Evolutionary conservation across 2,797 vertebrate genomes (phyloP).

Genomic region (Microctenopoma lineatum): DNA sequence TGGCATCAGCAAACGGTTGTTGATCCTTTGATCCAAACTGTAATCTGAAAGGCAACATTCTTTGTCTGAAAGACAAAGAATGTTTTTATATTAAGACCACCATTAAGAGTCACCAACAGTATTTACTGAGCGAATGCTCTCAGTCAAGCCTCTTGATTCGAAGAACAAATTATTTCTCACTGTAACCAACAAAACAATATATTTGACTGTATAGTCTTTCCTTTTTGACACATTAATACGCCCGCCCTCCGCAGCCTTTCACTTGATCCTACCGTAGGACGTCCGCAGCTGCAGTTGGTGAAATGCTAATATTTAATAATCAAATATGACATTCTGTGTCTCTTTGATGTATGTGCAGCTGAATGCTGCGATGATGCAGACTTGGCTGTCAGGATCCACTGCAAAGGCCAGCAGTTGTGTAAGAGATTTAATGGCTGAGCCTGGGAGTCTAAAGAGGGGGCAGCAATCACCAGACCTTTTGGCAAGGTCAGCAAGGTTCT

Average conservation of each 20-base stretch:
- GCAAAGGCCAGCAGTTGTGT: constrained; percentile 65
- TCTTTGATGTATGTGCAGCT: constrained; percentile 31
- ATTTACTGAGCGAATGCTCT: constrained; percentile 24
- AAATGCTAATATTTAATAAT: constrained; percentile 48
- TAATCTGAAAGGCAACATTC: too few species aligned
- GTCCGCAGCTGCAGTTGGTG: constrained; percentile 14
- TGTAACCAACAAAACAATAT: constrained; percentile 17
- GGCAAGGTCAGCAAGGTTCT: constrained; percentile 49
- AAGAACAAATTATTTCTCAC: constrained; percentile 10
- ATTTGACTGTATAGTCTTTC: neutral
- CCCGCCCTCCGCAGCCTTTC: constrained; percentile 1
- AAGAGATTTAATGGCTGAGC: constrained; percentile 60
- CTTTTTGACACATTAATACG: neutral
- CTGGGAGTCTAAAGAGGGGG: constrained; percentile 45
- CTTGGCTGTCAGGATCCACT: constrained; percentile 50
- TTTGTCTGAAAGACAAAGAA: constrained; percentile 63
- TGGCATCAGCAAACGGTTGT: constrained; percentile 53
- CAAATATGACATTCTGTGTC: constrained; percentile 24
- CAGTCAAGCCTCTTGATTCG: constrained; percentile 14
- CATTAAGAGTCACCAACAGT: constrained; percentile 32
- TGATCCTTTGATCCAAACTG: constrained; percentile 59
- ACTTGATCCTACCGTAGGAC: constrained; percentile 25
- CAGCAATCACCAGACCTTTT: constrained; percentile 57
- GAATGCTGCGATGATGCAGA: constrained; percentile 38
- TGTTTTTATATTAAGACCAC: constrained; percentile 52